phyloP scores from a whole-genome alignment of 2,888 invertebrate genomes.

The Pristionchus maxplancki region DNA sequence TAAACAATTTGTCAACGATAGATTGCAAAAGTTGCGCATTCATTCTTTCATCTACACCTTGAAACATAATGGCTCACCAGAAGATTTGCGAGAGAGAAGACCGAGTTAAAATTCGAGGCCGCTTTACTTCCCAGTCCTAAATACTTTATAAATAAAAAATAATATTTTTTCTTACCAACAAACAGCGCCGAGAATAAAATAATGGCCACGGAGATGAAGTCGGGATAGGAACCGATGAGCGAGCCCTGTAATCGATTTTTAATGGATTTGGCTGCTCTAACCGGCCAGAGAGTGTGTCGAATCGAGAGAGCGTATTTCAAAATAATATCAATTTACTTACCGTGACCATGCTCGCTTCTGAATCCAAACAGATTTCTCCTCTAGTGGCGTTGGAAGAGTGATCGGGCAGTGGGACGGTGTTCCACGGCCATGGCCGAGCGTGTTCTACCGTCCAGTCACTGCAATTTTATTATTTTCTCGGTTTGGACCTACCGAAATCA shows the following conservation, averaged over 20 bases:
- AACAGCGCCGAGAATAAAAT: neutral
- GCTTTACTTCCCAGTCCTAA: slow-evolving; percentile 40
- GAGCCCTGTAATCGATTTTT: neutral
- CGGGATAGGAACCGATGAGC: slow-evolving; percentile 40
- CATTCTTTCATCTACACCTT: neutral
- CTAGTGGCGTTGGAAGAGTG: neutral
- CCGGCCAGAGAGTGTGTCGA: neutral
- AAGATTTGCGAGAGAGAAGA: slow-evolving; percentile 49
- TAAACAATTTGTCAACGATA: neutral
- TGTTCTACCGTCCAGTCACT: slow-evolving; percentile 15
- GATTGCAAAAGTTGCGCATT: neutral
- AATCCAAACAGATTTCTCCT: neutral
- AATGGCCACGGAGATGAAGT: slow-evolving; percentile 32
- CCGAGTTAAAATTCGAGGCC: slow-evolving; percentile 45
- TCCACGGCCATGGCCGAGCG: slow-evolving; percentile 37
- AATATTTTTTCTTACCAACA: slow-evolving; percentile 23
- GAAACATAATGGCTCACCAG: neutral
- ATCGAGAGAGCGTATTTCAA: neutral
- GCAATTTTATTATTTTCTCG: neutral
- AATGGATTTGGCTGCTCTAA: neutral
- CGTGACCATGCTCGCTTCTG: neutral
- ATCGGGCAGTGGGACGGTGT: neutral
- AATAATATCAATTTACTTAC: neutral
- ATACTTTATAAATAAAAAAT: neutral
- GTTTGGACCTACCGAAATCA: neutral